Evolutionary conservation across 92 coral and sea anemone genomes (phyloP), one percentile per base, ranked within the genome.

Genomic region (Galaxea fascicularis): DNA sequence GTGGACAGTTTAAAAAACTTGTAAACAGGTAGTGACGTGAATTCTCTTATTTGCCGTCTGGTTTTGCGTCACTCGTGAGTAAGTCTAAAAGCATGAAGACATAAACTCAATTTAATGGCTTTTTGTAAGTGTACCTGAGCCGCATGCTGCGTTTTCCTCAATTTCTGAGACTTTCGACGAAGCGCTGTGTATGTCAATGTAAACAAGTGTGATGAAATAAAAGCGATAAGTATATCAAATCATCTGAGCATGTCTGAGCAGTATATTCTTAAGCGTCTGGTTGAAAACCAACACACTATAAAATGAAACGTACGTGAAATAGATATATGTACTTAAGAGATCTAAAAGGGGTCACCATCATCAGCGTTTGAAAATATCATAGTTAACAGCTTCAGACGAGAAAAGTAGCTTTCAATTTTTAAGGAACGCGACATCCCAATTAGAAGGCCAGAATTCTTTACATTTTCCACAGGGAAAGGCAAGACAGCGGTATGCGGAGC

Each of bases 21-120:
- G 66, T 22, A 79, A 20, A 66, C 52, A 79, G 15, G 29, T 30
- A n/a, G 28, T 79, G 84, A 79, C 84, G 84, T 79, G 65, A 79
- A 51, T 20, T 79, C 46, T 8, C 18, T 24, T n/a, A 47, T 29
- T 49, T 51, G 12, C 35, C 18, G 14, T 29, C 24, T 12, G 25
- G 10, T 44, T 27, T 11, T 45, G 52, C 68, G 65, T 30, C 46
- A 62, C 30, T 15, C 15, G 35, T 24, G 14, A 29, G 73, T 15
- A n/a, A 79, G 22, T 31, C 20, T 63, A 24, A 24, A 51, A 51
- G 63, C n/a, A 26, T 20, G 26, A 27, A 20, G 41, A 16, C 3
- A 16, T 56, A 8, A 3, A 30, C 1, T 21, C 24, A 60, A 60
- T 10, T 21, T 3, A 6, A 15, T 22, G 29, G 66, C 29, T 14